A percentile compares a stretch with the other conserved stretches of the same genome.
These are phyloP conservation scores for Myxocyprinus asiaticus DNA, from an alignment of 2,113 vertebrate genomes.

Conservation along the genomic window DNA sequence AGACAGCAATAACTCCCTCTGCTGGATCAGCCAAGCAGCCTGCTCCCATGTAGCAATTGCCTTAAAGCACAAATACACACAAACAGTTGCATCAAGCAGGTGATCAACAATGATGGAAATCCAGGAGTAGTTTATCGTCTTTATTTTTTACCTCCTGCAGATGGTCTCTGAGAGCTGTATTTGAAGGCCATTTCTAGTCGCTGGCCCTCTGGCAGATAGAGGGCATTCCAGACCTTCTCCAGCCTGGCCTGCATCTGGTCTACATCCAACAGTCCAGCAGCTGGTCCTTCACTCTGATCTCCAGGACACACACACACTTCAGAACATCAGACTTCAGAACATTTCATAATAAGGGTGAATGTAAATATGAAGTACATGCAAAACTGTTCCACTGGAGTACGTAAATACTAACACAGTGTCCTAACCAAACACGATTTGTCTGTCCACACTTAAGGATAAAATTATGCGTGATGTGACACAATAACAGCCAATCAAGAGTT, in stretches of 20 bases:
- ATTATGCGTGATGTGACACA: no score
- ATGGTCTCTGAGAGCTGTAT: constrained; percentile 68
- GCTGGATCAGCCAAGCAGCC: constrained; percentile 65
- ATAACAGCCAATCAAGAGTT: no score
- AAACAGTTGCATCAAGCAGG: background rate
- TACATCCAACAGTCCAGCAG: background rate
- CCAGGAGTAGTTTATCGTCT: background rate
- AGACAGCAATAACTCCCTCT: constrained; percentile 67
- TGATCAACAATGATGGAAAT: background rate
- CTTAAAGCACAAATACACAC: constrained; percentile 40
- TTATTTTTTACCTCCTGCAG: constrained; percentile 55
- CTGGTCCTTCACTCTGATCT: background rate
- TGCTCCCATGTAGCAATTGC: constrained; percentile 68
- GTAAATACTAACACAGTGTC: no score
- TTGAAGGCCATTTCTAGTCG: constrained; percentile 74
- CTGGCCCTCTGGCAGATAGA: constrained; percentile 61
- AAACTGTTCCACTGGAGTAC: no score
- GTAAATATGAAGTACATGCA: no score
- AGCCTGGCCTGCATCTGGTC: constrained; percentile 63
- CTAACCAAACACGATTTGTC: no score
- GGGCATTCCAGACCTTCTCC: constrained; percentile 67
- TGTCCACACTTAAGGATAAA: no score
- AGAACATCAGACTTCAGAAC: background rate
- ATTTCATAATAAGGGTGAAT: no score
- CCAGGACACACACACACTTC: background rate